Base-by-base conservation (phyloP, 2,797 vertebrate genomes). In the Ceyx erithaca region DNA sequence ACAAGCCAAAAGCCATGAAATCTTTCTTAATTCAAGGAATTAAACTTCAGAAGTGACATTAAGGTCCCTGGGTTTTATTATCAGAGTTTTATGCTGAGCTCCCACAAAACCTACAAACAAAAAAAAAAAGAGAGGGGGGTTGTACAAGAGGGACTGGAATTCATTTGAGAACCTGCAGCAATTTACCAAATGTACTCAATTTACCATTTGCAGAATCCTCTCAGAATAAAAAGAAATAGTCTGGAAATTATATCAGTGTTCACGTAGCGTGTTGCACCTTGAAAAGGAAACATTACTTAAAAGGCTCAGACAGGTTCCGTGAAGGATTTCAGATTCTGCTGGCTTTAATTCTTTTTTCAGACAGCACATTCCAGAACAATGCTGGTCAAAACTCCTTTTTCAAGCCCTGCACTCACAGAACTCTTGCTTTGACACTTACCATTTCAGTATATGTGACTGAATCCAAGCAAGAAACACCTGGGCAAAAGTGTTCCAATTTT, bases 321-420 rank as follows among this genome's bases (percentile, higher is more conserved):
- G 78, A 87, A 68, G 22, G 15, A 41, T 41, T 89, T 83, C 61
- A 85, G 22, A 41, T 71, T 80, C 54, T 75, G 9, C 16, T 68
- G 52, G 43, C 17, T 78, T 83, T 72, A 85, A 61, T 51, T 28
- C 49, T 89, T 92, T 89, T 80, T 35, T 80, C 72, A 86, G 89
- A 48, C 26, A 68, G 64, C 8, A 49, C 69, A 82, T 63, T 85
- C 69, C 51, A 87, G 35, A 90, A 87, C 48, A 82, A 68, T 48
- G 10, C 13, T 1, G 8, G 37, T 57, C 46, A 26, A 18, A 61
- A 73, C 23, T 67, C 58, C 12, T 83, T 83, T 63, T 85, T 71
- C 46, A 91, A 85, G 12, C 5, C 1, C 49, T 72, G 54, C 43
- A 67, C 46, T 72, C 63, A 54, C 28, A 88, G 30, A 83, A 78